phyloP scores from a whole-genome alignment of 2,113 vertebrate genomes.

The Percina caprodes region DNA sequence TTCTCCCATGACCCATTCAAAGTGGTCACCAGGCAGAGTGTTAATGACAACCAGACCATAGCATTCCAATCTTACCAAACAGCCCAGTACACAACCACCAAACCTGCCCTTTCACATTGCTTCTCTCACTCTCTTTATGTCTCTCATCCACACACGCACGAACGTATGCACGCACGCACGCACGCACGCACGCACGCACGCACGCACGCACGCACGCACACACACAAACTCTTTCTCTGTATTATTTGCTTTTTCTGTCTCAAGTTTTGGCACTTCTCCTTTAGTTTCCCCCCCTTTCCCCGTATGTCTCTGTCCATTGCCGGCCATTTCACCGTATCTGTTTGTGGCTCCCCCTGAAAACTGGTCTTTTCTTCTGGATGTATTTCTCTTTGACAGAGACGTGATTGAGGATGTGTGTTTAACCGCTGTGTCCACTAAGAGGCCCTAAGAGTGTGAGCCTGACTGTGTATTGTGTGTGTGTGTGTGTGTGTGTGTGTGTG shows the following conservation, averaged over 20 bases:
- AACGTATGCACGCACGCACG: not conserved
- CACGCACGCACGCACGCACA: not conserved
- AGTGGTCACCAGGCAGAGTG: conserved; percentile 74
- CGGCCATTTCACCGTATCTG: conserved; percentile 20
- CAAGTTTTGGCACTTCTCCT: conserved; percentile 37
- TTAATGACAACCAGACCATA: conserved; percentile 79
- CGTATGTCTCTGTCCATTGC: conserved; percentile 16
- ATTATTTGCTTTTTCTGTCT: conserved; percentile 51
- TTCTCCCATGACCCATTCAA: conserved; percentile 62
- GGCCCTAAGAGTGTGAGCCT: conserved; percentile 70
- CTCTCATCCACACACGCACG: not conserved
- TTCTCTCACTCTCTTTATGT: conserved; percentile 29
- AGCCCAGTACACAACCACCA: conserved; percentile 60
- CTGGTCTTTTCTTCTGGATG: conserved; percentile 62
- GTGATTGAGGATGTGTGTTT: conserved; percentile 86
- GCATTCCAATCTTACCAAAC: conserved; percentile 75
- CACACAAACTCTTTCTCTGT: conserved; percentile 3
- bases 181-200: conserved; percentile 16
- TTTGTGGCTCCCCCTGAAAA: conserved; percentile 37
- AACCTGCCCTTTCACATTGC: conserved; percentile 49
- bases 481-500: conserved; percentile 46
- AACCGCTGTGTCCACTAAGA: conserved; percentile 79
- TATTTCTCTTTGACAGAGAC: conserved; percentile 79
- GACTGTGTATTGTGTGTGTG: conserved; percentile 64
- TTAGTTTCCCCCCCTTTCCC: conserved; percentile 10